Evolutionary conservation across 2,888 invertebrate species (phyloP), one percentile per base, ranked within the genome.

Genomic region (Amphimallon solstitiale): DNA sequence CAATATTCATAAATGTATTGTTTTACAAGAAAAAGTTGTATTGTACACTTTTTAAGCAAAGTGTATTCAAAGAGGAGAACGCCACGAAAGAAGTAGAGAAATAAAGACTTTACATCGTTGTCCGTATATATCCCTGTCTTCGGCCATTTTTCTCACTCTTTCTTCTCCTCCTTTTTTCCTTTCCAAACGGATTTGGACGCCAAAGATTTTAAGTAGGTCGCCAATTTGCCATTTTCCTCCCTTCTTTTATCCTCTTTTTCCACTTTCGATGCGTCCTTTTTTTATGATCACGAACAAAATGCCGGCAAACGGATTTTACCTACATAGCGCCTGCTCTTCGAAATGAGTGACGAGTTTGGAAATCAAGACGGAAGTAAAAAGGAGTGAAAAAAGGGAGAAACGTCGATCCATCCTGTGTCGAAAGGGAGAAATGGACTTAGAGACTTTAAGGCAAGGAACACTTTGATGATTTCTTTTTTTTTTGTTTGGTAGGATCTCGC

Each of bases 201-300:
- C 5, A 5, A n/a, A 52, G 19, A 19, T 38, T 52, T 37, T 52
- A 52, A 52, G 52, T 52, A 52, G 52, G 52, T 52, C 52, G 52
- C 52, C 35, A 35, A 52, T 52, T 52, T 52, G 51, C 34, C 35
- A 37, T 37, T 52, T 37, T 52, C 37, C 15, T 52, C 35, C n/a
- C 17, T 17, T 2, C 37, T 17, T 10, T 21, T 52, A 17, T 52
- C 35, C 17, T n/a, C 37, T 9, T 52, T 38, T 10, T 21, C 19
- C 52, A 21, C 40, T 49, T 49, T n/a, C 23, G 48, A 6, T 9
- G 48, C 48, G 29, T 49, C 48, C 14, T 29, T 49, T 49, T n/a
- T 45, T 49, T 23, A 29, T 7, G 23, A 21, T 12, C 23, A 29
- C 29, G 29, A 9, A 29, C 5, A 29, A n/a, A 45, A 49, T 12